Conservation (phyloP, 2,797 vertebrate species). For the Pipistrellus pipistrellus region DNA sequence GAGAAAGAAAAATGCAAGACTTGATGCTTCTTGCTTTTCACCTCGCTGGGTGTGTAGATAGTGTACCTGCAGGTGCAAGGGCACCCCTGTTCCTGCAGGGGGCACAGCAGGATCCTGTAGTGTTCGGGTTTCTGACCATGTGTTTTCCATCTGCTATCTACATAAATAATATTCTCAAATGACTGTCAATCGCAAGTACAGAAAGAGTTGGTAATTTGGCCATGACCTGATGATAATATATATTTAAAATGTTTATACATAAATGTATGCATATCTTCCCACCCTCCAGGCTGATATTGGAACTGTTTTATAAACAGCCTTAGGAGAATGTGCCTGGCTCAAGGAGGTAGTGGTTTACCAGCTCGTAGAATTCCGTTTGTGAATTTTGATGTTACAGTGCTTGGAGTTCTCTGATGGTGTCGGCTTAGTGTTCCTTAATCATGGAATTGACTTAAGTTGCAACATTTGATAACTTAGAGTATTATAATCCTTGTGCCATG, state of each 20-base stretch:
- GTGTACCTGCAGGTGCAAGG: not conserved
- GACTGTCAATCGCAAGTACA: not conserved
- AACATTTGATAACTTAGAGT: not conserved
- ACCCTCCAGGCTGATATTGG: not conserved
- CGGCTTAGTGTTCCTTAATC: not conserved
- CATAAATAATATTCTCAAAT: not conserved
- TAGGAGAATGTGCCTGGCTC: not conserved
- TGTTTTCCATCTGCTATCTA: not conserved
- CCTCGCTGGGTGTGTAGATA: not conserved
- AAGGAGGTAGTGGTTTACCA: not conserved
- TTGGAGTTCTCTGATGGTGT: not conserved
- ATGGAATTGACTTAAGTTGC: not conserved
- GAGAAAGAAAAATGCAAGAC: not conserved
- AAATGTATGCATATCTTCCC: not conserved
- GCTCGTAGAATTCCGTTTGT: not conserved
- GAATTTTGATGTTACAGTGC: not conserved
- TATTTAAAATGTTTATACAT: conserved; percentile 14
- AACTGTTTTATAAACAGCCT: not conserved
- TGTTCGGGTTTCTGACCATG: not conserved
- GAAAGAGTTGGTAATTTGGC: conserved; percentile 26
- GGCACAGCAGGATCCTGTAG: not conserved
- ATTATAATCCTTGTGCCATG: not conserved
- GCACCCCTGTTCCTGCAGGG: not conserved
- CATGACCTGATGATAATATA: not conserved
- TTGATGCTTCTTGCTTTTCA: not conserved